A percentile compares a stretch with the other conserved stretches of the same genome.
Evolutionary conservation across 2,113 vertebrate genomes (phyloP).

Genomic region (Ctenomys sociabilis): DNA sequence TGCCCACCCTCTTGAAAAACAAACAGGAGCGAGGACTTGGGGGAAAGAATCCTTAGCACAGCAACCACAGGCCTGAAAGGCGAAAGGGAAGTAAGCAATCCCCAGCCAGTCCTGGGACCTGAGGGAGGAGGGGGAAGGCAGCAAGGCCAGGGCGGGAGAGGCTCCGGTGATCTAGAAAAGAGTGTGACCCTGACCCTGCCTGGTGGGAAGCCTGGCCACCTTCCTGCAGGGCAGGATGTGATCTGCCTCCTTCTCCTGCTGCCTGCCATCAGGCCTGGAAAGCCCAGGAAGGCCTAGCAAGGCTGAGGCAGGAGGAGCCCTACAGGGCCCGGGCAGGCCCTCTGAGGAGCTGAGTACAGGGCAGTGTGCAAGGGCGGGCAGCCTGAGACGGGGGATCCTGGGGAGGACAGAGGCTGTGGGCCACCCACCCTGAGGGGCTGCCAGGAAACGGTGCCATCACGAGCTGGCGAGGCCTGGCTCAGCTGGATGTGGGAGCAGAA

Average conservation of each 20-base stretch:
- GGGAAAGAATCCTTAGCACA: not conserved
- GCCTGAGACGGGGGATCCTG: not conserved
- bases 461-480: not conserved
- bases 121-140: not conserved
- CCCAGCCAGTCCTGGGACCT: not conserved
- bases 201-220: not conserved
- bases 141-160: not conserved
- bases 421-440: not conserved
- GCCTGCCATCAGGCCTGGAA: not conserved
- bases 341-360: too few species aligned
- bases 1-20: not conserved
- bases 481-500: not conserved
- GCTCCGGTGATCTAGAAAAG: not conserved
- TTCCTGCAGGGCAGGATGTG: not conserved
- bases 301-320: not conserved
- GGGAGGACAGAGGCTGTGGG: not conserved
- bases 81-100: not conserved
- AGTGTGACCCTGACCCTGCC: not conserved
- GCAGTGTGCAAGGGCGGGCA: not conserved
- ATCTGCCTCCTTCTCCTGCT: not conserved
- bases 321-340: not conserved
- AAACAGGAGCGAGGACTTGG: not conserved
- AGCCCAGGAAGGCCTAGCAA: too few species aligned
- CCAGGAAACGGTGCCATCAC: too few species aligned
- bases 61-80: not conserved